Evolutionary conservation across 2,797 vertebrate species (phyloP), one percentile per base, ranked within the genome.

Genomic region (Anguilla pacifica): DNA sequence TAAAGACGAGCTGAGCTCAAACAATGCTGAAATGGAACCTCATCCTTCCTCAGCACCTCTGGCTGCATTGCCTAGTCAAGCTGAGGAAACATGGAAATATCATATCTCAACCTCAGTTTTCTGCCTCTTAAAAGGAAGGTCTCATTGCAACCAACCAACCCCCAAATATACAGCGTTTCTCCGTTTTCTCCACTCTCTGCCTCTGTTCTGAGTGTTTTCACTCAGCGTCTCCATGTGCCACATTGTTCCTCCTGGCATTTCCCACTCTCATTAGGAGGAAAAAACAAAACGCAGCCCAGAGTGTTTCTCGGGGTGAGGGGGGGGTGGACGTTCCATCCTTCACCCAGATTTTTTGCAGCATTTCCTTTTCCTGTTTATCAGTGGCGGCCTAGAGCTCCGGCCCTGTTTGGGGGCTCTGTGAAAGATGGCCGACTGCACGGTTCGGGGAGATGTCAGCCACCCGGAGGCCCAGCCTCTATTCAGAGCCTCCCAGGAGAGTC

Each of bases 321-420:
- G 15, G 77, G 39, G 43, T 2, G 77, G 77, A 49, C 10, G 35
- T 49, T 53, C 22, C 49, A 53, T 25, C 72, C 84, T 35, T 85
- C 53, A 51, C 39, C 70, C 70, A 46, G 9, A 22, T 13, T 43
- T 51, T 70, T 35, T 67, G 19, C 17, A 22, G 70, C 19, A 51
- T 43, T 85, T 85, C 84, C 87, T 85, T n/a, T 85, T 88, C 87
- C 87, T 85, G 87, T 88, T 88, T 82, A 82, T 88, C 43, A 46
- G 55, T 57, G 72, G 84, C 15, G 57, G 84, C 51, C 22, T 67
- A 51, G 79, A 10, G 57, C 77, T 25, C n/a, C 64, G 87, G 7
- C 57, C 49, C 82, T 74, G 28, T 28, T 25, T n/a, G 59, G 86
- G 25, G 57, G 61, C 17, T 83, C 17, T 6, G 0, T 39, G 46